Evolutionary conservation across 1,140 invertebrate species (phyloP).

Genomic region (Diorhabda sublineata): DNA sequence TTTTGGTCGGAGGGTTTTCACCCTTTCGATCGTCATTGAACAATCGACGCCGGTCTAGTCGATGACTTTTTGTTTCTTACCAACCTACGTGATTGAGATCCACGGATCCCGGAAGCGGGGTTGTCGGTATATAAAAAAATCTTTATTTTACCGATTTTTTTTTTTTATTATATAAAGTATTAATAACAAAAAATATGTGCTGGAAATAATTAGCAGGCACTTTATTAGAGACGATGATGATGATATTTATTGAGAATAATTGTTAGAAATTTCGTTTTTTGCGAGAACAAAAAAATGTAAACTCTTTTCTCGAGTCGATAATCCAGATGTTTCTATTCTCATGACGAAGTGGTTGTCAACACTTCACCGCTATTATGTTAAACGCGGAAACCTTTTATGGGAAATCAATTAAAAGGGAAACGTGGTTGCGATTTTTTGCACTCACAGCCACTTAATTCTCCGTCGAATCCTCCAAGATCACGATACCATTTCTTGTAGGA

Average conservation of each 20-base stretch:
- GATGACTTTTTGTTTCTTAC: conserved; percentile 1
- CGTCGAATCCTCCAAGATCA: neutral
- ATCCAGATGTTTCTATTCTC: conserved; percentile 24
- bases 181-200: no score
- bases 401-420: conserved; percentile 48
- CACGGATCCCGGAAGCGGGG: no score
- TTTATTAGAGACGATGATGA: no score
- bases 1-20: conserved; percentile 37
- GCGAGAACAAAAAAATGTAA: neutral
- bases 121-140: no score
- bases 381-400: conserved; percentile 46
- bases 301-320: neutral
- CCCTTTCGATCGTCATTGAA: conserved; percentile 41
- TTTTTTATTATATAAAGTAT: no score
- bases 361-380: conserved; percentile 46
- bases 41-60: conserved; percentile 8
- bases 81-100: neutral
- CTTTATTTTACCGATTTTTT: no score
- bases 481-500: neutral
- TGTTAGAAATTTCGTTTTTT: no score
- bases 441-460: neutral
- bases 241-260: no score
- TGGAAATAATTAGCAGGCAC: no score
- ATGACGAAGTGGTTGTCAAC: conserved; percentile 42
- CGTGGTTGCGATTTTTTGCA: conserved; percentile 35